Evolutionary conservation across 1,140 invertebrate species (phyloP), one percentile per base, ranked within the genome.

Genomic region (Platyscapa corneri): DNA sequence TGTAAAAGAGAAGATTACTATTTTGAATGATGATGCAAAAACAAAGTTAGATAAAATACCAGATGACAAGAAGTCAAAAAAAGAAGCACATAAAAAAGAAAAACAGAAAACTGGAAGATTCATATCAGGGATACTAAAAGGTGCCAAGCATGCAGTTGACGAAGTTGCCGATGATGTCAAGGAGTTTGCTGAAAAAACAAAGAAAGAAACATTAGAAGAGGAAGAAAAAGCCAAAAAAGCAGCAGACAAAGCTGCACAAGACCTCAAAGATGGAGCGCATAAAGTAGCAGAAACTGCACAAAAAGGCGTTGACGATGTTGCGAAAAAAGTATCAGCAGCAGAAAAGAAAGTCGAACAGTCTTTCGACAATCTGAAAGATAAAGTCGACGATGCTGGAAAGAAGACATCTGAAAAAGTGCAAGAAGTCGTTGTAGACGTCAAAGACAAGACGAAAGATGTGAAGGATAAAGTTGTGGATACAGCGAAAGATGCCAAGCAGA

Each of bases 101-200:
- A 89, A 89, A 60, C 88, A 89, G 0, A 90, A 89, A 56, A 42
- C 84, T 1, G 32, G 87, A 6, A 86, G 88, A 1, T 89, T 90
- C 8, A 53, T 90, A 0, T 88, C 88, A 0, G 82, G 87, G 0
- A 87, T 90, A 6, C 89, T 90, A 49, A 90, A 91, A 70, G 88
- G 88, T 1, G 78, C 86, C 0, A 89, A 88, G 39, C 83, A 86
- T 30, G 72, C 85, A 23, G 82, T 56, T 27, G 88, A 88, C 0
- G 87, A 88, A 12, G 42, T 85, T 0, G 37, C 12, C 0, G 81
- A 82, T 0, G 81, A 76, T 0, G 56, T 78, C 0, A 85, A 88
- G 8, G 76, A 83, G 23, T 81, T 83, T 12, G 23, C 42, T 0
- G 84, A 87, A 3, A 85, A 88, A 76, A 72, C 88, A 7, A 75